Conservation (phyloP, 2,113 vertebrate species). For the Ictalurus furcatus region DNA sequence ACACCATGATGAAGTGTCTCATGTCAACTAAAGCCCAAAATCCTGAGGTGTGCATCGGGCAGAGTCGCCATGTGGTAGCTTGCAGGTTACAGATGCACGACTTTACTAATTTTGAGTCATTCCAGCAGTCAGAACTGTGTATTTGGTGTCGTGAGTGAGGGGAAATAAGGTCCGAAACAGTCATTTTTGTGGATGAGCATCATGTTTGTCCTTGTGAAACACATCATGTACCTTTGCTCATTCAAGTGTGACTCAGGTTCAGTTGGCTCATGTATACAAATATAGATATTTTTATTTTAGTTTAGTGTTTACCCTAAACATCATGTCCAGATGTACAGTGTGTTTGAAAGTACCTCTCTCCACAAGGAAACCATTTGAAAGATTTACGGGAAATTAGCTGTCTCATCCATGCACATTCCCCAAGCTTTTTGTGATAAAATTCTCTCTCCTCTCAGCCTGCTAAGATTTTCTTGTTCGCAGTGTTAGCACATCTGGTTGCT, state of each 20-base stretch:
- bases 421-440: not conserved
- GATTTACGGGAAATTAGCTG: too few species aligned
- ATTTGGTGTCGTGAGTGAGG: not conserved
- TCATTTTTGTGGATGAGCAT: not conserved
- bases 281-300: not conserved
- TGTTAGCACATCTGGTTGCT: not conserved
- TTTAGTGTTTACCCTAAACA: not conserved
- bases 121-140: not conserved
- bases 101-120: not conserved
- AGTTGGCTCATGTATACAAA: not conserved
- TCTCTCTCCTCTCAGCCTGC: not conserved
- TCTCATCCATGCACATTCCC: not conserved
- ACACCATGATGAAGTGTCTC: constrained; percentile 9
- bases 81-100: constrained; percentile 3
- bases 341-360: not conserved
- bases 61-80: not conserved
- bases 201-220: not conserved
- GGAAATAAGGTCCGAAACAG: not conserved
- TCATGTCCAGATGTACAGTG: not conserved
- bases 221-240: not conserved
- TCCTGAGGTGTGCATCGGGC: not conserved
- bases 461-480: not conserved
- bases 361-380: not conserved
- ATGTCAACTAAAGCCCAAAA: not conserved
- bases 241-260: not conserved